Evolutionary conservation across 2,797 vertebrate species (phyloP).

Genomic region (Siniperca undulata): DNA sequence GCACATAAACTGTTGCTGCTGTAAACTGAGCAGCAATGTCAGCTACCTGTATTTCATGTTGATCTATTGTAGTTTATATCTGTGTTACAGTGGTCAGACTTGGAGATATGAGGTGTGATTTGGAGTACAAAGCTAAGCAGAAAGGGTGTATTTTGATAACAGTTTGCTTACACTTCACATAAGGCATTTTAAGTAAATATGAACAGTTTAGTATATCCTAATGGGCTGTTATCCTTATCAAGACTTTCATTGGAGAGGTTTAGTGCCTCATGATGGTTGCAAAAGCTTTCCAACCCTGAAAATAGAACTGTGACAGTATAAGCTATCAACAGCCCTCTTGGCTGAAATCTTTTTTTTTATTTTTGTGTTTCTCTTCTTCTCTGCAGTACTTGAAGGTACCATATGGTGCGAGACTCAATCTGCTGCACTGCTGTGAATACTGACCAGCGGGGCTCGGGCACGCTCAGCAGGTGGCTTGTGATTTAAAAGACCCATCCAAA

Average conservation of each 20-base stretch:
- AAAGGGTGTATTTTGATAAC: background rate
- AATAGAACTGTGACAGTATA: slow-evolving; percentile 13
- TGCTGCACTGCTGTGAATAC: slow-evolving; percentile 45
- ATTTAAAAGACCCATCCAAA: slow-evolving; percentile 39
- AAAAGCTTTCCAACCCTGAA: slow-evolving; percentile 7
- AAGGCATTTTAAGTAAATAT: background rate
- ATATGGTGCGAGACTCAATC: slow-evolving; percentile 60
- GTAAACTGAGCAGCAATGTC: background rate
- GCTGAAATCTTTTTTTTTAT: background rate
- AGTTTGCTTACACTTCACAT: background rate
- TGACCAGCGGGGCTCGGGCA: slow-evolving; percentile 29
- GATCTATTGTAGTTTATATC: background rate
- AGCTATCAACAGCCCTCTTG: slow-evolving; percentile 10
- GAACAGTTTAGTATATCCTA: background rate
- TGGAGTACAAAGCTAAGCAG: background rate
- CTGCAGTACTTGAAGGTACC: slow-evolving; percentile 55
- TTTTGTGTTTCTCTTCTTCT: slow-evolving; percentile 14
- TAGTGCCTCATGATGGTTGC: background rate
- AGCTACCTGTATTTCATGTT: background rate
- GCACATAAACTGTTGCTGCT: background rate
- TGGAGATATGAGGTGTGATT: background rate
- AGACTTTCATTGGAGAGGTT: background rate
- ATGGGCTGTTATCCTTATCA: background rate
- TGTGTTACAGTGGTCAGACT: background rate
- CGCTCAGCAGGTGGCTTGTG: slow-evolving; percentile 46